Percentiles rank a stretch among this genome's conserved stretches.
phyloP scores from a whole-genome alignment of 2,113 vertebrate species.

The Pseudolaguvia tuberculata region DNA sequence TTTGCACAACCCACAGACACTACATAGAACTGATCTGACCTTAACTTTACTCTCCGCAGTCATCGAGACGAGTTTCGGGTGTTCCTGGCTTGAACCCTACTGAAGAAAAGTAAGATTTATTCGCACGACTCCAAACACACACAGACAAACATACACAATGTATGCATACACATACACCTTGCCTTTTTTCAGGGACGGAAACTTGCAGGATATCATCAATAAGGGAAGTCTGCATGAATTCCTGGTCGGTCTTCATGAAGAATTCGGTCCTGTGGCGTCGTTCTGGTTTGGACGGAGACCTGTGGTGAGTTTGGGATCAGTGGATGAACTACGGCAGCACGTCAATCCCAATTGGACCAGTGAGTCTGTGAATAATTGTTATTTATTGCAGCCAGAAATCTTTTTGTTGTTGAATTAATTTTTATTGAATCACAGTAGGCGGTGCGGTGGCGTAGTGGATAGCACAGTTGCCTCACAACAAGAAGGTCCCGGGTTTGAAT shows the following conservation, averaged over 20 bases:
- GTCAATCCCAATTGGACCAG: conserved; percentile 86
- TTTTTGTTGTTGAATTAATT: not conserved
- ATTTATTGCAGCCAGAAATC: not conserved
- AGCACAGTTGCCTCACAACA: no score
- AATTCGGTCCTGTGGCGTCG: conserved; percentile 83
- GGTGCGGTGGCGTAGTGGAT: no score
- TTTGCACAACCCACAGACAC: not conserved
- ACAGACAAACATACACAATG: not conserved
- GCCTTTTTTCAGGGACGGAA: conserved; percentile 79
- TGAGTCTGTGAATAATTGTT: conserved; percentile 59
- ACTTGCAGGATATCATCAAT: conserved; percentile 86
- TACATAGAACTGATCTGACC: no score
- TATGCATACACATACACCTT: not conserved
- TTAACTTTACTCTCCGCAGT: conserved; percentile 61
- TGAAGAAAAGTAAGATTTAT: conserved; percentile 84
- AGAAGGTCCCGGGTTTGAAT: no score
- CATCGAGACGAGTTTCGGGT: conserved; percentile 84
- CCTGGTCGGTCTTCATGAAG: conserved; percentile 81
- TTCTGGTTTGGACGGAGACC: conserved; percentile 93
- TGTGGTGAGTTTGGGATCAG: conserved; percentile 86
- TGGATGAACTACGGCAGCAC: conserved; percentile 82
- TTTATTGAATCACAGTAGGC: not conserved
- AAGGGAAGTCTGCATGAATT: conserved; percentile 89
- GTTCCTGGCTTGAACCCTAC: conserved; percentile 89
- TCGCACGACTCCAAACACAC: not conserved